Conservation (phyloP, 2,888 invertebrate species). For the Dyspetes luteomarginatus region DNA sequence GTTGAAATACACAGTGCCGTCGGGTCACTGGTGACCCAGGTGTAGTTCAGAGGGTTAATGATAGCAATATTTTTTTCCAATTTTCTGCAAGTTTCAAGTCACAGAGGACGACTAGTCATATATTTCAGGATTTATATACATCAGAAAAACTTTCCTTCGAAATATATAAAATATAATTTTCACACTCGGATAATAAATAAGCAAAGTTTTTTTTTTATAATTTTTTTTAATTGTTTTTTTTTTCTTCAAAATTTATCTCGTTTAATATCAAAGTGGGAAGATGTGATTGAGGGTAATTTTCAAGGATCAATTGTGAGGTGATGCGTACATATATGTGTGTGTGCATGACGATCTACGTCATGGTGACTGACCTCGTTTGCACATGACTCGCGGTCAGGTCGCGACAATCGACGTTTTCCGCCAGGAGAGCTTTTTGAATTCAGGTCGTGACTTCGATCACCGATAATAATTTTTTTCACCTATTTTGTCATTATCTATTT, state of each 20-base stretch:
- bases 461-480: slow-evolving; percentile 39
- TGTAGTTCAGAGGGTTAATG: too few species aligned
- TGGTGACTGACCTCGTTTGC: slow-evolving; percentile 68
- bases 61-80: too few species aligned
- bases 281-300: slow-evolving; percentile 6
- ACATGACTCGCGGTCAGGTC: slow-evolving; percentile 64
- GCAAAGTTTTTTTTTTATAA: not conserved
- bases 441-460: slow-evolving; percentile 44
- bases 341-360: slow-evolving; percentile 47
- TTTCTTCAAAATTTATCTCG: too few species aligned
- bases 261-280: too few species aligned
- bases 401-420: slow-evolving; percentile 63
- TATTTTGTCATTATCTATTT: not conserved
- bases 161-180: too few species aligned
- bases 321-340: too few species aligned
- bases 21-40: too few species aligned
- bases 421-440: slow-evolving; percentile 54
- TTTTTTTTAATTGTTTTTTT: not conserved
- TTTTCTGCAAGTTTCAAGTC: too few species aligned
- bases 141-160: too few species aligned
- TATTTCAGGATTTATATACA: too few species aligned
- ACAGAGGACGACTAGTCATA: too few species aligned
- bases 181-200: not conserved
- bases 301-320: slow-evolving; percentile 43
- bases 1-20: too few species aligned